phyloP scores from a whole-genome alignment of 2,797 vertebrate species.

The Neoniphon sammara region DNA sequence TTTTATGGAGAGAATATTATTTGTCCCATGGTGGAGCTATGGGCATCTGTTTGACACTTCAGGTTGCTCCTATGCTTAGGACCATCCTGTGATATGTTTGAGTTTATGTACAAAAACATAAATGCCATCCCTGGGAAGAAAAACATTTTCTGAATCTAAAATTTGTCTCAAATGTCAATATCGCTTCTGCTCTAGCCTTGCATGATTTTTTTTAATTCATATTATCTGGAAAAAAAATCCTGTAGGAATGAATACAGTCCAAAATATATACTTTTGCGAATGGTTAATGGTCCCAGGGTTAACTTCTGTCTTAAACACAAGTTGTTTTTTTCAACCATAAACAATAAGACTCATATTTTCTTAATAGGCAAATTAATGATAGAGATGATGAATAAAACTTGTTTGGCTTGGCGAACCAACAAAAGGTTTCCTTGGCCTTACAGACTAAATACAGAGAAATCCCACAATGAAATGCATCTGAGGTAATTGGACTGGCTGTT shows the following conservation, averaged over 20 bases:
- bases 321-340: background rate
- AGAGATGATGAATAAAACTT: background rate
- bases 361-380: background rate
- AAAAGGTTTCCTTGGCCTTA: background rate
- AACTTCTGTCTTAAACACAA: no score
- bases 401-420: background rate
- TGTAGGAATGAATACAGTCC: no score
- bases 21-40: background rate
- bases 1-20: background rate
- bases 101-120: no score
- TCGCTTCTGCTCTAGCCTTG: no score
- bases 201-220: no score
- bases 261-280: no score
- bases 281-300: no score
- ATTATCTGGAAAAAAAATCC: no score
- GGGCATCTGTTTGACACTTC: background rate
- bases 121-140: no score
- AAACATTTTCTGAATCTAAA: no score
- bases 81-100: no score
- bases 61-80: background rate
- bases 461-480: slow-evolving; percentile 17
- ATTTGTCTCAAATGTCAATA: no score
- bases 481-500: slow-evolving; percentile 30
- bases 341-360: background rate
- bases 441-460: slow-evolving; percentile 1